Percentiles rank a stretch among this genome's conserved stretches.
Conservation (phyloP, 2,113 vertebrate genomes). For the Eretmochelys imbricata region DNA sequence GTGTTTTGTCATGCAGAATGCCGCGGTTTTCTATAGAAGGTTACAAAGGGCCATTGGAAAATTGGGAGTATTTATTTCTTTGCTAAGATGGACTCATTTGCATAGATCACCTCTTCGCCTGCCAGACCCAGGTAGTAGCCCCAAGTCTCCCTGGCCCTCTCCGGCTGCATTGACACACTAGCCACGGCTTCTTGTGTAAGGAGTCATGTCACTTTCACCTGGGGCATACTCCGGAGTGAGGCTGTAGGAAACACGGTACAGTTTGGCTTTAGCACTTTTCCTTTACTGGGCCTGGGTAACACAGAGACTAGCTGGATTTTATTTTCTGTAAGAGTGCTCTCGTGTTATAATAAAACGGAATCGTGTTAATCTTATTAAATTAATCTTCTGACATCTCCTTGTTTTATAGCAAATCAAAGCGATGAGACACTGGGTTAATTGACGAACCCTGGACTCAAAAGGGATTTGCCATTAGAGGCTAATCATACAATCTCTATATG, state of each 20-base stretch:
- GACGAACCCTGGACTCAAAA: background rate
- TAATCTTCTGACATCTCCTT: background rate
- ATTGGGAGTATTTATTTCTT: constrained; percentile 71
- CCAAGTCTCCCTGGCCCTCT: background rate
- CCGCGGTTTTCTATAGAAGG: constrained; percentile 87
- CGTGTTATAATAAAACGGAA: background rate
- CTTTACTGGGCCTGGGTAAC: background rate
- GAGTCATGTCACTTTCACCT: background rate
- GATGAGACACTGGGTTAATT: background rate
- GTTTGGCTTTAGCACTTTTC: background rate
- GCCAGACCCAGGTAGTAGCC: constrained; percentile 74
- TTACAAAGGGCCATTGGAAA: constrained; percentile 84
- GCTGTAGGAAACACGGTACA: background rate
- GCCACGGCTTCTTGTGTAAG: background rate
- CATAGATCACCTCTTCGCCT: constrained; percentile 70
- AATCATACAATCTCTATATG: constrained; percentile 17
- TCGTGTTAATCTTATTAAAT: background rate
- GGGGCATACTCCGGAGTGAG: background rate
- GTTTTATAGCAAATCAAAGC: background rate
- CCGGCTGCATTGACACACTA: background rate
- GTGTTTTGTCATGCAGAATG: constrained; percentile 98
- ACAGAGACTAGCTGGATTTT: background rate
- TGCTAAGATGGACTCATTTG: constrained; percentile 69
- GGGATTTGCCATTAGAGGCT: constrained; percentile 17
- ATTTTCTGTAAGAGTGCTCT: background rate